Conservation (phyloP, 2,888 invertebrate species). For the Rhingia campestris region DNA sequence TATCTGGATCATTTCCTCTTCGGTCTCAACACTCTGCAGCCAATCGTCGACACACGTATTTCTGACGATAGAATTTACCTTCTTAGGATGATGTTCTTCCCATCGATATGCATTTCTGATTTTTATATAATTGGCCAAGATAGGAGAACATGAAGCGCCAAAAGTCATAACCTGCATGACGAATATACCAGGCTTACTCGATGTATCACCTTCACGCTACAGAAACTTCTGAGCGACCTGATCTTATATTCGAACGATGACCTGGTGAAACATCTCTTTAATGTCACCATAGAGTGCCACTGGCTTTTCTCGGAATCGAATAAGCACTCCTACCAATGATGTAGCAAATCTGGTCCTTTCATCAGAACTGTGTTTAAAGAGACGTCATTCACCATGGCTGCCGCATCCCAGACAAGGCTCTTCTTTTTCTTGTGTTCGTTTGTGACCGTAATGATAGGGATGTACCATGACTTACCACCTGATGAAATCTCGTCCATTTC, state of each 20-base stretch:
- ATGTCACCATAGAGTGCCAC: conserved; percentile 49
- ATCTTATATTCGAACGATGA: conserved; percentile 38
- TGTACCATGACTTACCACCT: conserved; percentile 49
- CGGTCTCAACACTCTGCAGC: conserved; percentile 10
- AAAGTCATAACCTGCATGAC: conserved; percentile 68
- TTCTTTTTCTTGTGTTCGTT: conserved; percentile 58
- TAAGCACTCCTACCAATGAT: conserved; percentile 44
- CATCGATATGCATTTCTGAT: conserved; percentile 39
- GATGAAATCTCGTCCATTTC: conserved; percentile 22
- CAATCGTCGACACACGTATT: conserved; percentile 10
- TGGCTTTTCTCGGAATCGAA: conserved; percentile 51
- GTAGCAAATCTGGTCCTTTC: conserved; percentile 20
- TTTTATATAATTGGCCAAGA: conserved; percentile 52
- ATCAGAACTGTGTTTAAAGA: too few relatives aligned
- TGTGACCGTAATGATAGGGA: conserved; percentile 53
- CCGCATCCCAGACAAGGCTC: conserved; percentile 39
- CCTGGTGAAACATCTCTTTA: conserved; percentile 62
- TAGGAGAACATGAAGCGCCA: conserved; percentile 34
- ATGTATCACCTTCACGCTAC: conserved; percentile 56
- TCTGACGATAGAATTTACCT: background rate
- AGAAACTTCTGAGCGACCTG: conserved; percentile 55
- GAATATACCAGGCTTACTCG: conserved; percentile 45
- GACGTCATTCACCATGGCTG: too few relatives aligned
- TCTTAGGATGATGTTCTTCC: background rate
- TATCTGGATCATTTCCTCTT: conserved; percentile 18